phyloP scores from a whole-genome alignment of 2,888 invertebrate species.

The Dorcus parallelipipedus region DNA sequence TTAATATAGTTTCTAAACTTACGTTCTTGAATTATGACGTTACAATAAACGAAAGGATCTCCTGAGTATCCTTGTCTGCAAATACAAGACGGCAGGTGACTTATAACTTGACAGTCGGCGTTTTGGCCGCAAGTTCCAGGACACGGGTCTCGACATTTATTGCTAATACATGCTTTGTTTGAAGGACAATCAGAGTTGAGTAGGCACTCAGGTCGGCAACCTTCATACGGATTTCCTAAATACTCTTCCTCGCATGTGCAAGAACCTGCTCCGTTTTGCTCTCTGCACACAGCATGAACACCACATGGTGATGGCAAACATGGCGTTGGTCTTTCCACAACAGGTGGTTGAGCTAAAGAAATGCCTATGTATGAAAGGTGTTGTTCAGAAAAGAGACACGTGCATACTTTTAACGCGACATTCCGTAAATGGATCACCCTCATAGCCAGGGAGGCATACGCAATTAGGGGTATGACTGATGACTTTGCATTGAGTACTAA shows the following conservation, averaged over 20 bases:
- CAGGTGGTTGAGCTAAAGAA: slow-evolving; percentile 21
- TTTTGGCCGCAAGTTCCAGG: slow-evolving; percentile 65
- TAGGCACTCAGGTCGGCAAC: slow-evolving; percentile 57
- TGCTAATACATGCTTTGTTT: slow-evolving; percentile 54
- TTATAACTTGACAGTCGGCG: slow-evolving; percentile 56
- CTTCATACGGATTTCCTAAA: slow-evolving; percentile 58
- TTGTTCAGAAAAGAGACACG: not conserved
- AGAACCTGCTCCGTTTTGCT: slow-evolving; percentile 52
- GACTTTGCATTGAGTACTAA: slow-evolving; percentile 68
- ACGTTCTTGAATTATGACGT: slow-evolving; percentile 44
- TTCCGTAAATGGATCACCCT: slow-evolving; percentile 65
- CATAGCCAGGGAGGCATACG: slow-evolving; percentile 60
- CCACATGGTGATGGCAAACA: slow-evolving; percentile 53
- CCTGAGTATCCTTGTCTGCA: slow-evolving; percentile 55
- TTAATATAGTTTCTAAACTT: slow-evolving; percentile 38
- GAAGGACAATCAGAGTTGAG: slow-evolving; percentile 56
- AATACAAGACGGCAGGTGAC: slow-evolving; percentile 47
- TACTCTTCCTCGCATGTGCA: slow-evolving; percentile 54
- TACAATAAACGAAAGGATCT: slow-evolving; percentile 43
- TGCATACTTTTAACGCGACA: slow-evolving; percentile 46
- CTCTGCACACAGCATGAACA: slow-evolving; percentile 52
- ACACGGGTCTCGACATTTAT: slow-evolving; percentile 58
- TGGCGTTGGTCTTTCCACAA: slow-evolving; percentile 35
- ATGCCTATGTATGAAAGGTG: not conserved
- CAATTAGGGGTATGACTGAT: slow-evolving; percentile 74